A percentile compares a stretch with the other conserved stretches of the same genome.
Evolutionary conservation across 2,797 vertebrate species (phyloP).

Genomic region (Hephaestus fuliginosus): DNA sequence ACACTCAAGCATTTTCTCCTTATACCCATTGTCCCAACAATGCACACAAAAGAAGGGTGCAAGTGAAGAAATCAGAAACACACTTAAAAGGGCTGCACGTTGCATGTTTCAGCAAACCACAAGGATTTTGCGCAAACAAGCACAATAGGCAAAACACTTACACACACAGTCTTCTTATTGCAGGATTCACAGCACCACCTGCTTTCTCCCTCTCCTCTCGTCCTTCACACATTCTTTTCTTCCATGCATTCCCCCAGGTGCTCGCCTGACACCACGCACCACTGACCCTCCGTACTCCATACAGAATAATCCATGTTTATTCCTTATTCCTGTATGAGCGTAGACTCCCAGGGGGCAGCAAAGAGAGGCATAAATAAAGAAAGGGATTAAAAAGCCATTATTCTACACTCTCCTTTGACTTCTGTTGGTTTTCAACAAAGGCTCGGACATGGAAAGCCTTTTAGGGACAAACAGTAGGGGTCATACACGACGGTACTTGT

Average conservation of each 20-base stretch:
- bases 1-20: conserved; percentile 13
- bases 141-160: conserved; percentile 5
- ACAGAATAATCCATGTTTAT: conserved; percentile 41
- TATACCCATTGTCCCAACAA: not conserved
- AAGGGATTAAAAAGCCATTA: conserved; percentile 62
- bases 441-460: conserved; percentile 93
- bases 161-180: conserved; percentile 15
- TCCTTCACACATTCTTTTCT: conserved; percentile 67
- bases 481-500: conserved; percentile 79
- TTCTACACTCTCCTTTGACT: conserved; percentile 56
- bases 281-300: conserved; percentile 24
- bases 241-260: conserved; percentile 69
- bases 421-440: conserved; percentile 83
- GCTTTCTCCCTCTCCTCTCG: conserved; percentile 61
- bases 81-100: not conserved
- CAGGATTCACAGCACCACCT: conserved; percentile 64
- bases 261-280: conserved; percentile 37
- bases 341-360: conserved; percentile 20
- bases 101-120: not conserved
- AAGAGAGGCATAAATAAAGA: conserved; percentile 35
- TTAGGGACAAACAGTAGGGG: conserved; percentile 91
- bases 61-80: conserved; percentile 21
- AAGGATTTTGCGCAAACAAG: conserved; percentile 18
- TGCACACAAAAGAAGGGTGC: not conserved
- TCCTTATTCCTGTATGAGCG: conserved; percentile 16